Base-by-base conservation (phyloP, 2,888 invertebrate genomes). In the Gastrophysa polygoni region DNA sequence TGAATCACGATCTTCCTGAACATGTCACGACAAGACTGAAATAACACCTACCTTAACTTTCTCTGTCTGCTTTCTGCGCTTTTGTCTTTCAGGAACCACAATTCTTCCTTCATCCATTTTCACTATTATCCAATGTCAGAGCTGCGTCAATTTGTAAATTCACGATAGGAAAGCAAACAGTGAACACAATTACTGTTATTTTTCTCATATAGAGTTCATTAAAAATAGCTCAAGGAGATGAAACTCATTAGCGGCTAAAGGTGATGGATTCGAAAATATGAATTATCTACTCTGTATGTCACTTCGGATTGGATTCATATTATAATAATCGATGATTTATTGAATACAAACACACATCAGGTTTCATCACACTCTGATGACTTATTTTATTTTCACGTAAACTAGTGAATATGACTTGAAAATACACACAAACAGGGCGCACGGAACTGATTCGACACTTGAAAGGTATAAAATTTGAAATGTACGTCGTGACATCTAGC, bases 81-180 rank as follows among this genome's bases (percentile, higher is more conserved):
- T 72, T 29, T 69, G 69, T 28, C 72, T 62, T 63, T 71, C 64
- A 47, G 71, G 69, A 24, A 69, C 64, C 1, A 64, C 54, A 32
- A 71, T 64, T 70, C 71, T 69, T 24, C 46, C 57, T 34, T 63
- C 64, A 56, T 72, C 70, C 72, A 72, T 72, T 50, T 52, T 63
- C 28, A 28, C 10, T 32, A 2, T 32, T 10, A 32, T 32, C 10
- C 10, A 8, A 6, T 32, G 29, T 32, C 29, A 2, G 24, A 24
- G 7, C 24, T 2, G 3, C 24, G 3, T 5, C 24, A 2, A 32
- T 32, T 8, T 6, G 38, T 14, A 38, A 38, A n/a, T 10, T 38
- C 38, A 32, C 29, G 1, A 14, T 14, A 14, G 14, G 14, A 38
- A n/a, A 38, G 3, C 11, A 38, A 38, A 32, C 29, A 32, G 24